A percentile compares a stretch with the other conserved stretches of the same genome.
phyloP scores from a whole-genome alignment of 1,140 invertebrate genomes.

The Telenomus remus region DNA sequence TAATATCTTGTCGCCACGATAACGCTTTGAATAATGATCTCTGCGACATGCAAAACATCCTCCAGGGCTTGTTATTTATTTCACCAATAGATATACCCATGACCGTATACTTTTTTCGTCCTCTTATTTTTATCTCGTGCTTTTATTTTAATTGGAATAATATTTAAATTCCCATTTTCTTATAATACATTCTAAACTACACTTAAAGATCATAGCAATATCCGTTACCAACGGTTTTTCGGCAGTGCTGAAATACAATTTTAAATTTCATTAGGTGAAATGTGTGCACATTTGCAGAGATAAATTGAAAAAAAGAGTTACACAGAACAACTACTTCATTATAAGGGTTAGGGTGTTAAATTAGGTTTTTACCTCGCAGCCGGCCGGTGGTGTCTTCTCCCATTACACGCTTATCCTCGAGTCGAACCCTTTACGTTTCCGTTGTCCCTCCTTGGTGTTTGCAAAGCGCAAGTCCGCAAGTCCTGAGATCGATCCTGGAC shows the following conservation, averaged over 20 bases:
- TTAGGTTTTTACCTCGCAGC: conserved; percentile 52
- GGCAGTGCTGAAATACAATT: too few relatives aligned
- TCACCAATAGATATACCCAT: conserved; percentile 16
- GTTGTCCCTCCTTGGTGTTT: conserved; percentile 58
- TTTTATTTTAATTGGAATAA: too few relatives aligned
- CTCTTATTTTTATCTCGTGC: conserved; percentile 4
- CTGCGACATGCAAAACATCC: conserved; percentile 43
- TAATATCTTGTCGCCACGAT: conserved; percentile 55
- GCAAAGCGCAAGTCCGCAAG: conserved; percentile 71
- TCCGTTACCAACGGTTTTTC: too few relatives aligned
- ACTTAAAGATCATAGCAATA: too few relatives aligned
- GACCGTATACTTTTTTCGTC: not conserved
- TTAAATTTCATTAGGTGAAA: too few relatives aligned
- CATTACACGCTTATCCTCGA: conserved; percentile 32
- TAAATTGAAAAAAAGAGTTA: too few relatives aligned
- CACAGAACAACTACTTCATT: conserved; percentile 29
- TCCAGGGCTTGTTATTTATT: conserved; percentile 27
- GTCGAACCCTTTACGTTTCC: conserved; percentile 29
- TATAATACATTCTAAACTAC: too few relatives aligned
- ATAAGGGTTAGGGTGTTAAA: conserved; percentile 61
- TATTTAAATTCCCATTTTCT: too few relatives aligned
- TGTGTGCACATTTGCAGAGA: too few relatives aligned
- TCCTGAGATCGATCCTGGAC: conserved; percentile 74
- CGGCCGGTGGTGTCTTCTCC: conserved; percentile 25
- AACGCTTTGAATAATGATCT: conserved; percentile 49